Evolutionary conservation across 2,888 invertebrate genomes (phyloP).

Genomic region (Cosmia pyralina): DNA sequence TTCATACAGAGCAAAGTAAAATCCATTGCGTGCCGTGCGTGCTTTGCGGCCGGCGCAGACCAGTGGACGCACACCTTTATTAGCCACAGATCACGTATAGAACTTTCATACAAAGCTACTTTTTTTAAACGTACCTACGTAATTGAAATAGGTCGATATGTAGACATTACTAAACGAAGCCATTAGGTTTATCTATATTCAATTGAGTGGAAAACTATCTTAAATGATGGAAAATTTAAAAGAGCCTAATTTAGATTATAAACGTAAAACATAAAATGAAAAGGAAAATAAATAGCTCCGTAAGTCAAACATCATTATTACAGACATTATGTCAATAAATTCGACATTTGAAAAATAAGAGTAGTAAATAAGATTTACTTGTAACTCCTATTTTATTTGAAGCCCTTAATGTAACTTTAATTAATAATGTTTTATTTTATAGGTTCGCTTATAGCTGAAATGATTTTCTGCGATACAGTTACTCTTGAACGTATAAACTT

Average conservation of each 20-base stretch:
- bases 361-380: no score
- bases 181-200: conserved; percentile 12
- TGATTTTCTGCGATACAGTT: neutral
- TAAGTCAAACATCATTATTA: conserved; percentile 5
- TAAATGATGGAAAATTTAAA: conserved; percentile 11
- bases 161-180: conserved; percentile 38
- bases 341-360: no score
- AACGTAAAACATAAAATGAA: neutral
- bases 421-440: no score
- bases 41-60: no score
- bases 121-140: neutral
- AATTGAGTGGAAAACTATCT: conserved; percentile 29
- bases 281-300: conserved; percentile 5
- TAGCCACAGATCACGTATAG: neutral
- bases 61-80: no score
- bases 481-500: neutral
- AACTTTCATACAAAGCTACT: neutral
- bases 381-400: neutral
- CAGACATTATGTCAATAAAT: neutral
- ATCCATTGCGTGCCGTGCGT: no score
- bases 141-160: conserved; percentile 28
- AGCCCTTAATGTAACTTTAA: no score
- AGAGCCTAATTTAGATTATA: neutral
- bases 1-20: no score
- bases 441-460: neutral